A percentile compares a stretch with the other conserved stretches of the same genome.
These are phyloP conservation scores for Lepidotrigona ventralis DNA, from an alignment of 1,140 invertebrate genomes.

Conservation along the genomic window DNA sequence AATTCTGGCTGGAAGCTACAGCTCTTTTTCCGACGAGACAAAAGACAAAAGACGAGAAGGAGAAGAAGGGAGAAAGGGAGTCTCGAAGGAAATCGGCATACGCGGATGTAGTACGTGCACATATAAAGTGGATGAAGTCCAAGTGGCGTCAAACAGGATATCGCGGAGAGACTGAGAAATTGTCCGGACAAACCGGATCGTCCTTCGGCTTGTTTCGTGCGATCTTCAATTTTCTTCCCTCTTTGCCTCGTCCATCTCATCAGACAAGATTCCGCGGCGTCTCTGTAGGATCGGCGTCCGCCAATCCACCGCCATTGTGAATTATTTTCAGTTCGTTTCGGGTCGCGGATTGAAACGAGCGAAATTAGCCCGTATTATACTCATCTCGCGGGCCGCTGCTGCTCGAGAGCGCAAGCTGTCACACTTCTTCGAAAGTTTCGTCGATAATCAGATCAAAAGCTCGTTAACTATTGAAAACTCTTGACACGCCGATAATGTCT, in stretches of 20 bases:
- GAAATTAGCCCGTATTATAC: constrained; percentile 9
- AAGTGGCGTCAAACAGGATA: background rate
- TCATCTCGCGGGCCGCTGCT: background rate
- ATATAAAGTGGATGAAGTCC: background rate
- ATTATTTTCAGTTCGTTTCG: constrained; percentile 15
- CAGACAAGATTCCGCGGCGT: no score
- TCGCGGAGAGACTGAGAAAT: background rate
- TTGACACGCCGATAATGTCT: constrained; percentile 50
- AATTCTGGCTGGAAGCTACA: constrained; percentile 6
- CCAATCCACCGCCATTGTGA: background rate
- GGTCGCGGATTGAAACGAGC: background rate
- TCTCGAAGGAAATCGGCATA: background rate
- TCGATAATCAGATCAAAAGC: constrained; percentile 73
- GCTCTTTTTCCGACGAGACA: background rate
- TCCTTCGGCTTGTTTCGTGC: no score
- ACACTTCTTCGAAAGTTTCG: constrained; percentile 56
- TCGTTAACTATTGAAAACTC: constrained; percentile 65
- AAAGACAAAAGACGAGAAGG: background rate
- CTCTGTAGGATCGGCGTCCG: accelerated
- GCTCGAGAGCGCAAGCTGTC: constrained; percentile 1
- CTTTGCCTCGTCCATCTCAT: no score
- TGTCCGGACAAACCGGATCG: background rate
- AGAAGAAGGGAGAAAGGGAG: background rate
- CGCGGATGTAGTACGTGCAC: background rate
- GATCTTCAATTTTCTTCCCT: background rate